These are phyloP conservation scores for Herpailurus yagouaroundi DNA, from an alignment of 2,113 vertebrate species.

Conservation along the genomic window DNA sequence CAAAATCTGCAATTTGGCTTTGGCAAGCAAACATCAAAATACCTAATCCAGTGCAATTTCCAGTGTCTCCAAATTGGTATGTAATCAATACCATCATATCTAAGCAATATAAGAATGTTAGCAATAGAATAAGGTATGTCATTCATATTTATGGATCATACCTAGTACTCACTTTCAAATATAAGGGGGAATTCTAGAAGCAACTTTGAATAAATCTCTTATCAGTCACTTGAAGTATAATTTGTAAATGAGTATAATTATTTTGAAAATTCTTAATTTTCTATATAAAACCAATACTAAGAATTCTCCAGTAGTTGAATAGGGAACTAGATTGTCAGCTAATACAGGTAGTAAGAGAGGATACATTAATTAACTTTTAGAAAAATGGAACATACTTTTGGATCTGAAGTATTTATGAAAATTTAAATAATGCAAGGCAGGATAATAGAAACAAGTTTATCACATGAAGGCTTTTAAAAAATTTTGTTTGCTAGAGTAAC, in stretches of 20 bases:
- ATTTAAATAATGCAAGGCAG: background rate
- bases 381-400: background rate
- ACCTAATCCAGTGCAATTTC: background rate
- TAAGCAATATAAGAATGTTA: background rate
- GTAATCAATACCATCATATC: background rate
- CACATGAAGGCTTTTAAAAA: background rate
- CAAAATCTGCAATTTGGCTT: background rate
- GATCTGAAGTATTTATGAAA: background rate
- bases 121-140: background rate
- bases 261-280: conserved; percentile 10
- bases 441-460: background rate
- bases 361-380: background rate
- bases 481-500: background rate
- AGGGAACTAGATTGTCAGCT: background rate
- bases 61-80: background rate
- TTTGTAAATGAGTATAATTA: background rate
- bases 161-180: background rate
- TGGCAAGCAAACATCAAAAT: background rate
- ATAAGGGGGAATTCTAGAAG: background rate
- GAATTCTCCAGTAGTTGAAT: background rate
- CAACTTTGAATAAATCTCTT: background rate
- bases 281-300: background rate
- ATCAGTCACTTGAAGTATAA: background rate
- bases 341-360: background rate
- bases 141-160: background rate